Evolutionary conservation across 2,888 invertebrate genomes (phyloP), one percentile per base, ranked within the genome.

Genomic region (Atethmia centrago): DNA sequence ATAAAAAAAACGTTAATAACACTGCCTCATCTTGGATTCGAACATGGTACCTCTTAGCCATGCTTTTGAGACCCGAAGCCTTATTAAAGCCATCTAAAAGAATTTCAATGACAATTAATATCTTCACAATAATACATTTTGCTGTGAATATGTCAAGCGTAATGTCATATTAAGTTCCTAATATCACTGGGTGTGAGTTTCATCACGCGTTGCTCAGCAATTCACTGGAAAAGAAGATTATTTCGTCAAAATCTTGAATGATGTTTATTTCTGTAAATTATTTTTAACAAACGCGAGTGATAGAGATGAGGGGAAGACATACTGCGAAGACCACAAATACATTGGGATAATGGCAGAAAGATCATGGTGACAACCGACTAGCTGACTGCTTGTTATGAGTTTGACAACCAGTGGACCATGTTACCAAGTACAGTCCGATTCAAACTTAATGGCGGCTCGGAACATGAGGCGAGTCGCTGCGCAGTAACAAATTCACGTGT

Each of bases 191-290:
- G 81, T 75, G 85, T 73, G 84, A 87, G 88, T 80, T 74, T 71
- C 82, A 90, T 95, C 95, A 96, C 94, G 96, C 96, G 89, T 95
- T 95, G 86, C 96, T 87, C 70, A 96, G 92, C 83, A 96, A 92
- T 89, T 96, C 96, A 89, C 96, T 96, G 93, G 0, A 93, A 93
- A 63, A 87, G 87, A 87, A 81, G 87, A 87, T 82, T 74, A 65
- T 14, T 3, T 25, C 8, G n/a, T 51, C n/a, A 59, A 28, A 47
- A 49, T 36, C 9, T 21, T 21, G 47, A 47, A 47, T 47, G 19
- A 47, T 19, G 19, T 47, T 47, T 47, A 47, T 16, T 45, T 14
- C 36, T 14, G 14, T 14, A 42, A 3, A 3, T 42, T 42, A 0
- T 42, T 42, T 42, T 42, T 36, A 36, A 36, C 36, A 36, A 36